Percentiles rank a stretch among this genome's conserved stretches.
Evolutionary conservation across 2,113 vertebrate genomes (phyloP).

Genomic region (Lasiurus borealis): DNA sequence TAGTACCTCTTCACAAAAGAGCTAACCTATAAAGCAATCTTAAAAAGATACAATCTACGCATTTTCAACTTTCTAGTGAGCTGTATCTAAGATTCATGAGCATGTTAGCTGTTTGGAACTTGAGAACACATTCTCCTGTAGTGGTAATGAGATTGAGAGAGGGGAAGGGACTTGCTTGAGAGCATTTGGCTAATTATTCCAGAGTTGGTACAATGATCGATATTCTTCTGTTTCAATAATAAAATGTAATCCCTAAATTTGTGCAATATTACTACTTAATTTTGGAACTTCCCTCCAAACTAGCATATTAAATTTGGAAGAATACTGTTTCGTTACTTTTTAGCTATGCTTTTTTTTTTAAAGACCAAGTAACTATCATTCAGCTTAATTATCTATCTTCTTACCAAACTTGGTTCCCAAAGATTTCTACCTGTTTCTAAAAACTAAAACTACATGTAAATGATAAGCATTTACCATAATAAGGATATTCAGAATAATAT

Average conservation of each 20-base stretch:
- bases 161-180: background rate
- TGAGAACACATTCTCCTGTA: background rate
- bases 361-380: conserved; percentile 5
- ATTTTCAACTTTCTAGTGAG: background rate
- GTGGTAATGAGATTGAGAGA: conserved; percentile 1
- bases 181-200: background rate
- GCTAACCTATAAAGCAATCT: background rate
- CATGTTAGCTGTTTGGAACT: background rate
- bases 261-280: background rate
- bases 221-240: background rate
- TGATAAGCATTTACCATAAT: background rate
- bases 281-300: background rate
- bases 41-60: background rate
- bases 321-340: conserved; percentile 23
- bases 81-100: conserved; percentile 11
- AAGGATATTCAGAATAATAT: background rate
- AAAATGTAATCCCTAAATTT: background rate
- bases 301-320: background rate
- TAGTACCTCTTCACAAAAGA: background rate
- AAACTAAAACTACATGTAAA: conserved; percentile 33
- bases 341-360: background rate
- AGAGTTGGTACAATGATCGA: background rate
- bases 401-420: background rate
- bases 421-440: conserved; percentile 27
- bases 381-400: background rate